Percentiles rank a stretch among this genome's conserved stretches.
Evolutionary conservation across 2,797 vertebrate genomes (phyloP).

Genomic region (Cossypha polioptera): DNA sequence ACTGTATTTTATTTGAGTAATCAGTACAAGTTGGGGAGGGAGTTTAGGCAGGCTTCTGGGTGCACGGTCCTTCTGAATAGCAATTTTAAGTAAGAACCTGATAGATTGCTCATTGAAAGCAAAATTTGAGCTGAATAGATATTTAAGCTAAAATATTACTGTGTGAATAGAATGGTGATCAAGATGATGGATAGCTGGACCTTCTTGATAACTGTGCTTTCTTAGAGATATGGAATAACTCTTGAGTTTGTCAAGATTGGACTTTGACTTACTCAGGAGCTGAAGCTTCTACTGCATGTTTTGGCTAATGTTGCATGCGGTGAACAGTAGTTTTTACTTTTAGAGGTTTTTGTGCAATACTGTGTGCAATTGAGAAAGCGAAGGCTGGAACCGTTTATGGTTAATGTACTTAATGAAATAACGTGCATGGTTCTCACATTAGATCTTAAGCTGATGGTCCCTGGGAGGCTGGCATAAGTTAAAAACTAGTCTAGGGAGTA

Average conservation of each 20-base stretch:
- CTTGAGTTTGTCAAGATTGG: neutral
- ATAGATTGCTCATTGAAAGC: neutral
- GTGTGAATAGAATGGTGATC: neutral
- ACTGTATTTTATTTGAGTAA: neutral
- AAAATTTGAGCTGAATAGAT: neutral
- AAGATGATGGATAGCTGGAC: neutral
- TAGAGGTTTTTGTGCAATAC: neutral
- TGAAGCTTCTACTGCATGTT: neutral
- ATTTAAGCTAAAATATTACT: neutral
- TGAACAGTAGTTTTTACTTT: neutral
- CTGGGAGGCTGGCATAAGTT: constrained; percentile 40
- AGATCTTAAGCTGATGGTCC: constrained; percentile 28
- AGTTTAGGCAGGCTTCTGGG: neutral
- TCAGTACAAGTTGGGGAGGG: neutral
- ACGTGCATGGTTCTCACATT: neutral
- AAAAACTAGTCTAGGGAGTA: constrained; percentile 28
- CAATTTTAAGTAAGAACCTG: neutral
- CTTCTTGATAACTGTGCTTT: neutral
- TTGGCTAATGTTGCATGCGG: neutral
- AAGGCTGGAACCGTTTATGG: neutral
- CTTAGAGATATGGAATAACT: neutral
- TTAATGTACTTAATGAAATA: constrained; percentile 29
- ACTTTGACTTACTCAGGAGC: neutral
- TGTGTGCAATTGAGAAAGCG: neutral
- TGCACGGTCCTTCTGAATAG: neutral